Evolutionary conservation across 2,797 vertebrate species (phyloP).

Genomic region (Catostomus latipinnis): DNA sequence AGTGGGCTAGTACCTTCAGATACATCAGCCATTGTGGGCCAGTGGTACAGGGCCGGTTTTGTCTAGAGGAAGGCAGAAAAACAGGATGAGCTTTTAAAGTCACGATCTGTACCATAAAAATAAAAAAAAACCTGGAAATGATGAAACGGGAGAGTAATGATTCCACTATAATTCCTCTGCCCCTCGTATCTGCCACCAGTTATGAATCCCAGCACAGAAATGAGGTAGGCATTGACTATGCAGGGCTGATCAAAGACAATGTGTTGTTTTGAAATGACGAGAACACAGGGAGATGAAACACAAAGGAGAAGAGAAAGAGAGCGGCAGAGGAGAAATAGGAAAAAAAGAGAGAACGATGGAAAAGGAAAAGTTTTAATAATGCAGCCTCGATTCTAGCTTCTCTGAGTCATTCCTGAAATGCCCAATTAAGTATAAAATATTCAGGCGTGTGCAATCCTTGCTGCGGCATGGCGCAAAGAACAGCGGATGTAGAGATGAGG

Average conservation of each 20-base stretch:
- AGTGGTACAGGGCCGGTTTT: background rate
- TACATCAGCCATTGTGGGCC: background rate
- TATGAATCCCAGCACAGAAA: constrained; percentile 23
- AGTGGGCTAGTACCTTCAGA: constrained; percentile 3
- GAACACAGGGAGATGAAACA: constrained; percentile 52
- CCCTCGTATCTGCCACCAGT: constrained; percentile 35
- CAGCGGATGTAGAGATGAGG: background rate
- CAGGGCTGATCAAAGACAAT: constrained; percentile 61
- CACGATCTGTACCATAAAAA: background rate
- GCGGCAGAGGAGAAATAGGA: constrained; percentile 14
- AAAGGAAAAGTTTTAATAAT: constrained; percentile 60
- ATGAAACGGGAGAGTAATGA: constrained; percentile 49
- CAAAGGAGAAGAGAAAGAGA: constrained; percentile 48
- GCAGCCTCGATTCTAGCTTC: constrained; percentile 48
- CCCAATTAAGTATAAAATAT: constrained; percentile 65
- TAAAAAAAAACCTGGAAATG: background rate
- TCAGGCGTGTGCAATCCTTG: constrained; percentile 40
- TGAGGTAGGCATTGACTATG: constrained; percentile 35
- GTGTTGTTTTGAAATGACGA: constrained; percentile 56
- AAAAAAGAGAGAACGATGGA: constrained; percentile 21
- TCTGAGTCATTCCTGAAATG: constrained; percentile 53
- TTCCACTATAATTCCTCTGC: constrained; percentile 41
- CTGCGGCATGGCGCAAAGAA: background rate
- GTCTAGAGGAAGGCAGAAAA: background rate
- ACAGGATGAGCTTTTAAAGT: constrained; percentile 22